Base-by-base conservation (phyloP, 2,113 vertebrate species). In the Canis aureus region DNA sequence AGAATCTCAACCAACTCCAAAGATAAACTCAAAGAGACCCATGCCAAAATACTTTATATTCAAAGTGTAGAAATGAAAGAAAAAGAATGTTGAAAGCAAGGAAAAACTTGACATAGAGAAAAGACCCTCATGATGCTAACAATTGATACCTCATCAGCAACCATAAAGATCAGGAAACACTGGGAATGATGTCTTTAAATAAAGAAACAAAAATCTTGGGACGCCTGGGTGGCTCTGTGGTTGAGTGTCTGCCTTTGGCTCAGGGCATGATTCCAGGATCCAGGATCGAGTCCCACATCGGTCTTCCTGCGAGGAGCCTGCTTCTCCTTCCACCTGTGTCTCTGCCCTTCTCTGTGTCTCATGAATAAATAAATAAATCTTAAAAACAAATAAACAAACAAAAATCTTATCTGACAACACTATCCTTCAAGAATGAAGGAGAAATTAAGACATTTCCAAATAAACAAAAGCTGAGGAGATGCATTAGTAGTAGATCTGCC, bases 21-120 rank as follows among this genome's bases (percentile, higher is more conserved):
- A 86, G 80, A 94, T 49, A 92, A 93, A 71, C 53, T 91, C 64
- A 92, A 71, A 94, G 20, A 93, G 49, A 89, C 73, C 13, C 57
- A 93, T 9, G 2, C 11, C 38, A 10, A 27, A 2, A 78, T 29
- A 76, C 11, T 85, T 64, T 67, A 32, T 22, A 82, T 78, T 71
- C 23, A 71, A 93, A 78, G 16, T 69, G 16, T 10, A 73, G 49
- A 90, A 89, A 74, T 13, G 12, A 89, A 79, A 91, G 19, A 55
- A 9, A 92, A 89, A 89, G 20, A 85, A 91, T 55, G 11, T 7
- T 91, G 53, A 89, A 92, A 80, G 69, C 55, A 89, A 87, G 35
- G 69, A 25, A 62, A 22, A 66, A 78, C 32, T 32, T 51, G 8
- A 87, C 9, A 81, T 53, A 88, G 5, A 79, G 20, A 67, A 67